Percentiles rank a stretch among this genome's conserved stretches.
Evolutionary conservation across 37 sponge, comb jelly and placozoan species (phyloP).

Genomic region (Aplysina aerophoba): DNA sequence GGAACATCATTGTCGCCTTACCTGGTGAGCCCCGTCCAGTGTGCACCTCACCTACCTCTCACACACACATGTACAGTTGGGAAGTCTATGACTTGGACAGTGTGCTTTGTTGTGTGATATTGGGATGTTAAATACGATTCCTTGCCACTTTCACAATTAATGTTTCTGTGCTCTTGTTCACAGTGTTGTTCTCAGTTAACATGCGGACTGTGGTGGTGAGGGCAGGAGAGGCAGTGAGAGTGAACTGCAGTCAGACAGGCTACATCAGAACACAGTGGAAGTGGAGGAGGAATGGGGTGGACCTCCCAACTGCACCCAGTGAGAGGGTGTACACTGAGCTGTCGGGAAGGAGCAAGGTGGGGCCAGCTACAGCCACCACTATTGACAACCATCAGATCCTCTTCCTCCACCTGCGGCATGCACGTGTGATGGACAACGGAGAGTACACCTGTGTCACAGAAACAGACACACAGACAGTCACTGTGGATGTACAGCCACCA

Average conservation of each 20-base stretch:
- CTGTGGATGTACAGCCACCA: too few relatives aligned
- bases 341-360: not conserved
- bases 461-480: too few relatives aligned
- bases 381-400: not conserved
- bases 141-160: too few relatives aligned
- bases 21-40: too few relatives aligned
- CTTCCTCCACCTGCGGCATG: not conserved
- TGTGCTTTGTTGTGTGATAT: too few relatives aligned
- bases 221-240: not conserved
- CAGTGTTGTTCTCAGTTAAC: not conserved
- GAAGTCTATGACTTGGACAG: too few relatives aligned
- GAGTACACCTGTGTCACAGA: not conserved
- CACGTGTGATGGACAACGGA: slow-evolving; percentile 11
- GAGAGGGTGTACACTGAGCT: not conserved
- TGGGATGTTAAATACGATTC: too few relatives aligned
- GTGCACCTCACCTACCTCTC: too few relatives aligned
- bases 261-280: slow-evolving; percentile 22
- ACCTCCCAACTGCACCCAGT: not conserved
- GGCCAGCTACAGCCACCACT: not conserved
- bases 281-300: not conserved
- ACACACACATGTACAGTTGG: too few relatives aligned
- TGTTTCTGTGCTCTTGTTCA: too few relatives aligned
- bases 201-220: not conserved
- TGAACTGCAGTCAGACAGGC: slow-evolving; percentile 21
- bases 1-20: too few relatives aligned